Percentiles rank a stretch among this genome's conserved stretches.
Evolutionary conservation across 2,888 invertebrate genomes (phyloP).

Genomic region (Rhamnusium bicolor): DNA sequence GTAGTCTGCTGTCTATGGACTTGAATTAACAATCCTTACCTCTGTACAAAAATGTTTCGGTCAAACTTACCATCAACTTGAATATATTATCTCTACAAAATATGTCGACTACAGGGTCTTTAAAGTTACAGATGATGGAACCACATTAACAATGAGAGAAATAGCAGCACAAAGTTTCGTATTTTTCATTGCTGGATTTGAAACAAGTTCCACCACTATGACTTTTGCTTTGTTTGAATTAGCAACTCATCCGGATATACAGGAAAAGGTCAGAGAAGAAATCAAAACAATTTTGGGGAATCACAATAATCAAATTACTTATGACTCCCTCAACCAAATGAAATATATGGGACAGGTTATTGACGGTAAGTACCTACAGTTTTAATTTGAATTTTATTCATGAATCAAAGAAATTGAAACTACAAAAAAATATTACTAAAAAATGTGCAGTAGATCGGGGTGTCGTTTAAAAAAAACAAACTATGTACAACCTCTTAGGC

Average conservation of each 20-base stretch:
- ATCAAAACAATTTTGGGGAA: conserved; percentile 45
- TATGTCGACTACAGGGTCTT: no score
- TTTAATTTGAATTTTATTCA: no score
- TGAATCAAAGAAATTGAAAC: no score
- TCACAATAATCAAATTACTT: conserved; percentile 49
- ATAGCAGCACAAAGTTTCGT: conserved; percentile 53
- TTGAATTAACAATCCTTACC: no score
- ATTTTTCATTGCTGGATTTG: conserved; percentile 55
- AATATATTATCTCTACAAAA: no score
- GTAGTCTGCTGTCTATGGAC: no score
- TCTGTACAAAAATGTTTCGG: no score
- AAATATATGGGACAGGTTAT: conserved; percentile 53
- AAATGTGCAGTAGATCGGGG: no score
- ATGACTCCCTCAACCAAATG: conserved; percentile 54
- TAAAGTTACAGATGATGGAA: conserved; percentile 41
- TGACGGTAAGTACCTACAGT: conserved; percentile 46
- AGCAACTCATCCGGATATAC: conserved; percentile 47
- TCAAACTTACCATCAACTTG: no score
- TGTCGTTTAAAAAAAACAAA: no score
- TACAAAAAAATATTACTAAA: no score
- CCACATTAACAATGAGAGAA: conserved; percentile 42
- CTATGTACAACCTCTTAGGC: no score
- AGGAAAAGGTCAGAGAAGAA: conserved; percentile 51
- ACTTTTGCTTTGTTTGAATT: conserved; percentile 53
- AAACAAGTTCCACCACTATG: conserved; percentile 57